phyloP scores from a whole-genome alignment of 2,797 vertebrate species.

The Acanthurus tractus region DNA sequence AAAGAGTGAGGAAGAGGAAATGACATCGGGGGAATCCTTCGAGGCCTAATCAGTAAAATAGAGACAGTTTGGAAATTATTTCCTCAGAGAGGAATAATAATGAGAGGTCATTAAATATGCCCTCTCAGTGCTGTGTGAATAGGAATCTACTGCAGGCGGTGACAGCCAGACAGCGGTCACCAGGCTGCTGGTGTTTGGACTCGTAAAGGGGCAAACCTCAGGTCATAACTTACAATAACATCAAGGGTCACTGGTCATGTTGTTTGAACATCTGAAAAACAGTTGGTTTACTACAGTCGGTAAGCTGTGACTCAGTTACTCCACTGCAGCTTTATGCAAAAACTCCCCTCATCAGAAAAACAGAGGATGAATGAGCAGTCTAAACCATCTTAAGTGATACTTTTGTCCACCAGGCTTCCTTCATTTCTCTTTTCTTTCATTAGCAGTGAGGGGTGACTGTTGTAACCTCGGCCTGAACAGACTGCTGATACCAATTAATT shows the following conservation, averaged over 20 bases:
- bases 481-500: conserved; percentile 17
- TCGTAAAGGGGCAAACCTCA: conserved; percentile 18
- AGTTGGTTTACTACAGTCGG: neutral
- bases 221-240: conserved; percentile 8
- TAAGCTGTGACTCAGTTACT: conserved; percentile 14
- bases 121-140: conserved; percentile 66
- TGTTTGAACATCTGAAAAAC: conserved; percentile 12
- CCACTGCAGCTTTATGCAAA: neutral
- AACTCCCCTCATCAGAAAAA: conserved; percentile 13
- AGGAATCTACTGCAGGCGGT: conserved; percentile 35
- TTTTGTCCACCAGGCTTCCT: conserved; percentile 15
- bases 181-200: conserved; percentile 27
- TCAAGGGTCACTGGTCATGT: conserved; percentile 1
- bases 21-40: conserved; percentile 72
- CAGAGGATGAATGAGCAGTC: neutral
- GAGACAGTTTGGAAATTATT: conserved; percentile 71
- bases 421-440: conserved; percentile 36
- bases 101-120: conserved; percentile 81
- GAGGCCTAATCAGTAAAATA: conserved; percentile 78
- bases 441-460: conserved; percentile 9
- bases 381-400: conserved; percentile 5
- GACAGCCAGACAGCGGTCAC: conserved; percentile 45
- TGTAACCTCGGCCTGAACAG: conserved; percentile 24
- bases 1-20: conserved; percentile 59
- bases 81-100: conserved; percentile 75